Evolutionary conservation across 1,140 invertebrate species (phyloP).

Genomic region (Saccostrea echinata): DNA sequence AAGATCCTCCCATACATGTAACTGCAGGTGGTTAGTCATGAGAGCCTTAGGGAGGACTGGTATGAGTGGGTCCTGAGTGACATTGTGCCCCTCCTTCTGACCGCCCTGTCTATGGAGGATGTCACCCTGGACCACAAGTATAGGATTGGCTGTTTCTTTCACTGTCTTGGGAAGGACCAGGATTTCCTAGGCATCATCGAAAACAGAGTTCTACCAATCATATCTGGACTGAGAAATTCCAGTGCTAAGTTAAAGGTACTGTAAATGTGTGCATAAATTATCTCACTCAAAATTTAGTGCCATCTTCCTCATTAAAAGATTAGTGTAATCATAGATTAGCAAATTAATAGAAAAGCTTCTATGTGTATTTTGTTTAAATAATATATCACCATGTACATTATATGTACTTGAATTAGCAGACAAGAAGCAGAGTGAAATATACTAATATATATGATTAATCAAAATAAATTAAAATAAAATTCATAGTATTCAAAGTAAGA

Average conservation of each 20-base stretch:
- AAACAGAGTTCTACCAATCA: conserved; percentile 55
- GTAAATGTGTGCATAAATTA: too few relatives aligned
- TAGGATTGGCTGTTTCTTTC: conserved; percentile 65
- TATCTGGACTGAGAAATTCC: conserved; percentile 52
- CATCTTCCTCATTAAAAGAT: too few relatives aligned
- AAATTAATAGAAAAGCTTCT: too few relatives aligned
- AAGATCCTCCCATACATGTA: neutral
- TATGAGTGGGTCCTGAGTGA: conserved; percentile 43
- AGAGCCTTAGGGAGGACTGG: conserved; percentile 47
- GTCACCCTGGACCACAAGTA: conserved; percentile 65
- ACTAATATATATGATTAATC: too few relatives aligned
- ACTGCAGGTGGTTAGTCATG: neutral
- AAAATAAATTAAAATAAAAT: too few relatives aligned
- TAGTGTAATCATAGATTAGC: too few relatives aligned
- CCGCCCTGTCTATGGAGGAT: conserved; percentile 54
- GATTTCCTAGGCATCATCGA: conserved; percentile 53
- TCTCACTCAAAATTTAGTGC: neutral
- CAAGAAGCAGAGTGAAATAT: too few relatives aligned
- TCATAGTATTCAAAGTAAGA: too few relatives aligned
- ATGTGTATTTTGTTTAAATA: too few relatives aligned
- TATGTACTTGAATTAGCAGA: too few relatives aligned
- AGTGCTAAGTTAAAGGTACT: conserved; percentile 63
- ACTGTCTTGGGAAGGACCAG: conserved; percentile 54
- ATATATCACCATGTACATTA: too few relatives aligned
- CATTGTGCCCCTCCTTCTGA: conserved; percentile 59